These are phyloP conservation scores for Ectemnius lituratus DNA, from an alignment of 2,888 invertebrate species.

Conservation along the genomic window DNA sequence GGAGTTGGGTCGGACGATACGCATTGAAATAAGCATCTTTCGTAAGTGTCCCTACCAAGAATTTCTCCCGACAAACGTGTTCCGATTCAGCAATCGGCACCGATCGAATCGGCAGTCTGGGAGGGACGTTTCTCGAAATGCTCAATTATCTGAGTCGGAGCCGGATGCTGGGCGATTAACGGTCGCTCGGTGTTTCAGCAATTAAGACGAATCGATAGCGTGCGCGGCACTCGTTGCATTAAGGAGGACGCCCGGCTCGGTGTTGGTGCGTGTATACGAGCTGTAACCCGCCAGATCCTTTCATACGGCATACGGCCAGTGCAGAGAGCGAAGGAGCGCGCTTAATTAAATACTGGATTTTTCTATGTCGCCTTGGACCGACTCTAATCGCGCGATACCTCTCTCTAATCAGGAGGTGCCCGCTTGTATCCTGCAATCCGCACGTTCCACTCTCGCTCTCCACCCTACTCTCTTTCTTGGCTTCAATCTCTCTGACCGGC, in stretches of 20 bases:
- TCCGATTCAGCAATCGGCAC: too few species aligned
- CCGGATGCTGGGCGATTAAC: slow-evolving; percentile 45
- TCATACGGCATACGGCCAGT: too few species aligned
- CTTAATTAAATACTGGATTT: slow-evolving; percentile 54
- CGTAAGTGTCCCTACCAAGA: too few species aligned
- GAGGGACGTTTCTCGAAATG: slow-evolving; percentile 45
- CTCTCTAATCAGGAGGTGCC: slow-evolving; percentile 48
- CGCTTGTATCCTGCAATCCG: slow-evolving; percentile 16
- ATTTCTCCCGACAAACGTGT: too few species aligned
- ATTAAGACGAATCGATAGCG: slow-evolving; percentile 49
- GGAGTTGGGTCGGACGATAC: too few species aligned
- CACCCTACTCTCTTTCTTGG: slow-evolving; percentile 9
- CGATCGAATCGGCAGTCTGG: slow-evolving; percentile 21
- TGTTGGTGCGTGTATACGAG: neutral
- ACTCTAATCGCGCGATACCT: slow-evolving; percentile 49
- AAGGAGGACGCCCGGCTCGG: slow-evolving; percentile 24
- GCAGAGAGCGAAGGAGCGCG: slow-evolving; percentile 25
- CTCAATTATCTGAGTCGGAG: slow-evolving; percentile 43
- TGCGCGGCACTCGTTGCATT: slow-evolving; percentile 39
- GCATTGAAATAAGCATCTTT: too few species aligned
- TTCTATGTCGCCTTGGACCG: slow-evolving; percentile 15
- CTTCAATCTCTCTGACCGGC: slow-evolving; percentile 2
- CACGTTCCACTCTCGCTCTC: slow-evolving; percentile 11
- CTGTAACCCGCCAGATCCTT: too few species aligned
- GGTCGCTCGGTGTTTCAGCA: slow-evolving; percentile 53